These are phyloP conservation scores for Heliconius himera DNA, from an alignment of 1,140 invertebrate species.

Conservation along the genomic window DNA sequence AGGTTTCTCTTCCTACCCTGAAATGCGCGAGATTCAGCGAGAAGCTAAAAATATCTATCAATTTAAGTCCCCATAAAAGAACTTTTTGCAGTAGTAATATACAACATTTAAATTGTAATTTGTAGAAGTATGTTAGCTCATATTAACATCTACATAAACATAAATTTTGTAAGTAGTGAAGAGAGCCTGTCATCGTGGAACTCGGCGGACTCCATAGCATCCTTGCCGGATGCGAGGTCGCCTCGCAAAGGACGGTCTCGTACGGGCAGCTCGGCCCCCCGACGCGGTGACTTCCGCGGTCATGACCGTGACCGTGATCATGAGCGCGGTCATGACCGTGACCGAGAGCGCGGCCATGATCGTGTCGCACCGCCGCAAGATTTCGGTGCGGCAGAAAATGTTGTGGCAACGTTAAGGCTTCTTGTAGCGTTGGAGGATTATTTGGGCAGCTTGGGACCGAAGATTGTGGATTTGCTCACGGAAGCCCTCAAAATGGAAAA, in stretches of 20 bases:
- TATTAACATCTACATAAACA: no score
- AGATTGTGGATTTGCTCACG: constrained; percentile 87
- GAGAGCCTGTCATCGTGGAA: constrained; percentile 67
- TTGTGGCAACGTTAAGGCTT: constrained; percentile 87
- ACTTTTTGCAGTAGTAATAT: no score
- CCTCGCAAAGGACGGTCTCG: constrained; percentile 42
- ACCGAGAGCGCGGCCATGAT: constrained; percentile 24
- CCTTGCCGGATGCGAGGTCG: constrained; percentile 51
- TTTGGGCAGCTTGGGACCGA: constrained; percentile 90
- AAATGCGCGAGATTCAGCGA: no score
- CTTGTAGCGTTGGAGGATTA: constrained; percentile 90
- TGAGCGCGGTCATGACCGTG: constrained; percentile 4
- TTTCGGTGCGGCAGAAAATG: constrained; percentile 72
- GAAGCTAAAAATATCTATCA: no score
- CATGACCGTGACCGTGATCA: constrained; percentile 9
- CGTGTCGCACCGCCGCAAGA: constrained; percentile 41
- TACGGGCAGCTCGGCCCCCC: constrained; percentile 46
- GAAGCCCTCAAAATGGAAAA: constrained; percentile 90
- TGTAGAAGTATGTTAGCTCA: no score
- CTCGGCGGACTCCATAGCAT: constrained; percentile 59
- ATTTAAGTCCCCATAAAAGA: no score
- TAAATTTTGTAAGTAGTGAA: constrained; percentile 34
- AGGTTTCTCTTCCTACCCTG: no score
- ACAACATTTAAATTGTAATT: no score
- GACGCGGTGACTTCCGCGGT: constrained; percentile 13